These are phyloP conservation scores for Xiphias gladius DNA, from an alignment of 2,113 vertebrate species.

Conservation along the genomic window DNA sequence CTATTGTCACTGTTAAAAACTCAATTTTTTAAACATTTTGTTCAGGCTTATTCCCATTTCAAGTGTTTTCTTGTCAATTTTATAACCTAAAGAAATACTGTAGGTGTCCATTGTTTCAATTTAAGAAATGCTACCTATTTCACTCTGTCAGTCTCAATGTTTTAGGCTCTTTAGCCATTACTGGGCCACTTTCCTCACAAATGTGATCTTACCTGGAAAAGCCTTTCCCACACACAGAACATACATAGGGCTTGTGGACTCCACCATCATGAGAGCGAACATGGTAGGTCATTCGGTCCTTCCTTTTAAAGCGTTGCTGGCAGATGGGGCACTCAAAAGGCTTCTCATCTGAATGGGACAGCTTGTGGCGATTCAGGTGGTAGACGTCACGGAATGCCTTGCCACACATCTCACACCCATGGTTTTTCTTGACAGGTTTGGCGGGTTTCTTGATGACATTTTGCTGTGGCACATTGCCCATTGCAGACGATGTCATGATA, in stretches of 20 bases:
- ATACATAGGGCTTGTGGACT: conserved; percentile 98
- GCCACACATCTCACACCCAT: conserved; percentile 98
- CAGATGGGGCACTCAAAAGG: conserved; percentile 98
- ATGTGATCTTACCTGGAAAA: conserved; percentile 92
- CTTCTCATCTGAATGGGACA: conserved; percentile 98
- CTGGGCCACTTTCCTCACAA: neutral
- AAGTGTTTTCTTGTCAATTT: neutral
- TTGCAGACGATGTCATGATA: conserved; percentile 79
- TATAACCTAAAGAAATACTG: neutral
- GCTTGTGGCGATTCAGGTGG: conserved; percentile 98
- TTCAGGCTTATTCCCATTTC: neutral
- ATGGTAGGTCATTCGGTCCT: conserved; percentile 99
- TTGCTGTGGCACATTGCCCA: conserved; percentile 82
- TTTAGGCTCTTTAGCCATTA: neutral
- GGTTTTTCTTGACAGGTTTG: conserved; percentile 99
- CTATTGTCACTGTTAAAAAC: neutral
- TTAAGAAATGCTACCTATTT: neutral
- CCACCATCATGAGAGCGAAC: conserved; percentile 98
- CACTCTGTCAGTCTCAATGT: neutral
- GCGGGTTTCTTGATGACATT: conserved; percentile 93
- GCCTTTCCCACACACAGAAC: conserved; percentile 98
- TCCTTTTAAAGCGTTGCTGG: conserved; percentile 98
- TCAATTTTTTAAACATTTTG: neutral
- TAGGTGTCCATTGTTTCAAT: neutral
- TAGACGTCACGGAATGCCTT: conserved; percentile 99